Evolutionary conservation across 2,888 invertebrate species (phyloP), one percentile per base, ranked within the genome.

Genomic region (Sisyra terminalis): DNA sequence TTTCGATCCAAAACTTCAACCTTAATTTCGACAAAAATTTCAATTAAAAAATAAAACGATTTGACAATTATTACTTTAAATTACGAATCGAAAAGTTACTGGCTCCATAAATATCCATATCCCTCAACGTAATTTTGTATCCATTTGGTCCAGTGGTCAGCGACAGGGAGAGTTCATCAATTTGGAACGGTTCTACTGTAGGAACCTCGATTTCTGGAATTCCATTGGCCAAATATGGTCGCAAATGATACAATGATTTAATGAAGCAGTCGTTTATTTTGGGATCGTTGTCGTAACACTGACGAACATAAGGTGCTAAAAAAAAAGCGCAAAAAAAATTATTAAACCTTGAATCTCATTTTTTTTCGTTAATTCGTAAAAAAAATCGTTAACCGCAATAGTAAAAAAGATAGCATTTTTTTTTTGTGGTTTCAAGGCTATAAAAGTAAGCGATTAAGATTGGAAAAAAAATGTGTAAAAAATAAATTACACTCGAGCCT

Each of bases 191-290:
- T 54, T 80, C 79, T 41, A 78, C 66, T 2, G 75, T 65, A 2
- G 79, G 79, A 49, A 79, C 57, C 40, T 73, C 70, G 46, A 78
- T 74, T 52, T 78, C 78, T 14, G 73, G 68, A 44, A 78, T 73
- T 24, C 77, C 79, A 14, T 55, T 60, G 3, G 65, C 64, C 47
- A 79, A 57, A 53, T 70, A 73, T 0, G 78, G 77, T 46, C 65
- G 62, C 37, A 79, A 52, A 50, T 70, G 67, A 44, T 73, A 70
- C 29, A 78, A 58, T 8, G 74, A 66, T 4, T 59, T 58, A 40
- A 63, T 69, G 39, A 78, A 65, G 48, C 78, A 79, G 8, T 66
- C 59, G 14, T 68, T 60, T 17, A 79, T 50, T 29, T 73, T 57
- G 1, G 77, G 75, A 55, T 78, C 75, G 45, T 67, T 66, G 51